Percentiles rank a stretch among this genome's conserved stretches.
These are phyloP conservation scores for Festucalex cinctus DNA, from an alignment of 2,113 vertebrate genomes.

Conservation along the genomic window DNA sequence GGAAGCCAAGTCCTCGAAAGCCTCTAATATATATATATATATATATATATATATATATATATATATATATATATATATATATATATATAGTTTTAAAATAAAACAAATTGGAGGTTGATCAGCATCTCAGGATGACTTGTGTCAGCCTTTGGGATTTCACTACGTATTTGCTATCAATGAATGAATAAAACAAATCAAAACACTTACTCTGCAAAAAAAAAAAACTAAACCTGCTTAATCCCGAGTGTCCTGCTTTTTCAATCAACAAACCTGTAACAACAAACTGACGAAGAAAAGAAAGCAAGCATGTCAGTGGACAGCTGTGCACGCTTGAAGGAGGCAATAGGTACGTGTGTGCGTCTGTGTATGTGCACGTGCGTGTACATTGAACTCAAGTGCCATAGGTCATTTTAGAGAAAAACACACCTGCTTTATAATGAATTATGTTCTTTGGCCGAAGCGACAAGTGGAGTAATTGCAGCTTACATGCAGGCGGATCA, in stretches of 20 bases:
- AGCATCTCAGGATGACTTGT: background rate
- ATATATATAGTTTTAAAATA: background rate
- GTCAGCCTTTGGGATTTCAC: background rate
- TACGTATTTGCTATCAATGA: background rate
- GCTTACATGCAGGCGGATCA: constrained; percentile 4
- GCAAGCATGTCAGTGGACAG: constrained; percentile 29
- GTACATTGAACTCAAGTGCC: constrained; percentile 30
- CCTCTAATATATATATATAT: too few relatives aligned
- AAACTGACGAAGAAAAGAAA: constrained; percentile 27
- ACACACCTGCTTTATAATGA: constrained; percentile 56
- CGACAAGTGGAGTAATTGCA: constrained; percentile 18
- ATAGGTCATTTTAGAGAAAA: constrained; percentile 45
- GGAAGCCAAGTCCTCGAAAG: background rate
- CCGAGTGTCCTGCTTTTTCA: constrained; percentile 11
- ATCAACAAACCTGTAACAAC: constrained; percentile 44
- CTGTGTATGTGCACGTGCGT: background rate
- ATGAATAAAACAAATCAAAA: background rate
- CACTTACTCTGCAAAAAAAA: background rate
- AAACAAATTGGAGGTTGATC: background rate
- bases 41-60: too few relatives aligned
- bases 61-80: too few relatives aligned
- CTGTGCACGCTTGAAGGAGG: constrained; percentile 34
- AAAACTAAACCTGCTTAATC: background rate
- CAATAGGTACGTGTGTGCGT: constrained; percentile 16
- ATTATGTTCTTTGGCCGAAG: constrained; percentile 46